phyloP scores from a whole-genome alignment of 2,113 vertebrate genomes.

The Sinocyclocheilus anophthalmus region DNA sequence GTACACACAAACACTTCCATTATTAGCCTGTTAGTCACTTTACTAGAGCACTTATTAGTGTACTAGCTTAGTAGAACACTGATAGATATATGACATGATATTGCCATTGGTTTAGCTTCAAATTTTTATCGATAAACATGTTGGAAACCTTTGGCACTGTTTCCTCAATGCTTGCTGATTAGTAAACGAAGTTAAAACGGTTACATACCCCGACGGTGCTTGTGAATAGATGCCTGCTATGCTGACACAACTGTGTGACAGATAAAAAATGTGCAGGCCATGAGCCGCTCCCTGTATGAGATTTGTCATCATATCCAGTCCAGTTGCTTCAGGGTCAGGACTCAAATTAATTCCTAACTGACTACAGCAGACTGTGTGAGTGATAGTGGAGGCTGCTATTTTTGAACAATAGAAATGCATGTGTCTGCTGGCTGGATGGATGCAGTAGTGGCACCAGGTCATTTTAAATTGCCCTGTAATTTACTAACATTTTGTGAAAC shows the following conservation, averaged over 20 bases:
- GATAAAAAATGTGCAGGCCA: conserved; percentile 65
- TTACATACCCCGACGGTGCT: conserved; percentile 42
- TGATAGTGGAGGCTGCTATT: conserved; percentile 63
- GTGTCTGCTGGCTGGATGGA: conserved; percentile 54
- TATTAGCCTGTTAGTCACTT: not conserved
- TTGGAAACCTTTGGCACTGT: not conserved
- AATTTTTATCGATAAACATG: not conserved
- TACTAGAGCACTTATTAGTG: not conserved
- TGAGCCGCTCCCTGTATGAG: conserved; percentile 62
- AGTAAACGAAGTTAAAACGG: conserved; percentile 24
- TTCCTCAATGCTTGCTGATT: conserved; percentile 2
- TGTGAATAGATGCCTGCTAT: conserved; percentile 42
- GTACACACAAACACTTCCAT: not conserved
- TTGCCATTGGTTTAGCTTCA: not conserved
- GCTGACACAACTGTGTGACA: conserved; percentile 62
- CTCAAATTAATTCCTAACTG: conserved; percentile 69
- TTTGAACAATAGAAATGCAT: conserved; percentile 68
- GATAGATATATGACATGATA: no score
- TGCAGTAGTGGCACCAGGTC: conserved; percentile 50
- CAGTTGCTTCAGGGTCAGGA: conserved; percentile 73
- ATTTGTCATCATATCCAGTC: conserved; percentile 73
- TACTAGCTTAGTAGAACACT: no score
- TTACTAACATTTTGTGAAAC: conserved; percentile 46
- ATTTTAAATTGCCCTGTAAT: conserved; percentile 57
- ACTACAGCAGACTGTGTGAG: conserved; percentile 60